Percentiles rank a stretch among this genome's conserved stretches.
Evolutionary conservation across 1,140 invertebrate genomes (phyloP).

Genomic region (Acyrthosiphon pisum): DNA sequence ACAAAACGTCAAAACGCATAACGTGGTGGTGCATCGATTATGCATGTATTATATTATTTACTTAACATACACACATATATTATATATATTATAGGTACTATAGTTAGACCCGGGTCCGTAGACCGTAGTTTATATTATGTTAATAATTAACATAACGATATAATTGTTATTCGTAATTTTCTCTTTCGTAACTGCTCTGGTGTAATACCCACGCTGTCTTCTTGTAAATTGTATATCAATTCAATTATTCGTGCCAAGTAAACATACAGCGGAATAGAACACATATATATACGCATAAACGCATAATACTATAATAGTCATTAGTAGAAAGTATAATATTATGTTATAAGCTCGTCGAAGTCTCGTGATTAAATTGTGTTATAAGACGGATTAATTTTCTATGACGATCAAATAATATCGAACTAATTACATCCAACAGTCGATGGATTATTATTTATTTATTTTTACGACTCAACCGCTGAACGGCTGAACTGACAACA

Average conservation of each 20-base stretch:
- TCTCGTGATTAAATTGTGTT: neutral
- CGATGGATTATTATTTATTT: neutral
- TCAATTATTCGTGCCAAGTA: neutral
- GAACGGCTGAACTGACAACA: neutral
- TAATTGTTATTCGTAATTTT: constrained; percentile 19
- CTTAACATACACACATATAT: neutral
- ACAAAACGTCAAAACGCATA: neutral
- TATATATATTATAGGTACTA: neutral
- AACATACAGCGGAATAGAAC: neutral
- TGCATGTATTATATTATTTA: neutral
- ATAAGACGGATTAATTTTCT: neutral
- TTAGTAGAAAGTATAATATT: constrained; percentile 45
- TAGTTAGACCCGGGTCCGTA: neutral
- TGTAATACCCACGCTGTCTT: neutral
- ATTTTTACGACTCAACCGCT: neutral
- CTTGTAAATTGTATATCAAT: constrained; percentile 29
- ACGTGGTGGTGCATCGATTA: neutral
- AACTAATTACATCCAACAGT: neutral
- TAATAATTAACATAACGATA: neutral
- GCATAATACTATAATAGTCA: constrained; percentile 5
- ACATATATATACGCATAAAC: neutral
- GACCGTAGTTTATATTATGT: neutral
- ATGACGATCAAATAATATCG: neutral
- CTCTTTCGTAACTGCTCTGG: constrained; percentile 21
- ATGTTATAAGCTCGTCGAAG: neutral